Evolutionary conservation across 2,797 vertebrate species (phyloP).

Genomic region (Hyperoplus lanceolatus): DNA sequence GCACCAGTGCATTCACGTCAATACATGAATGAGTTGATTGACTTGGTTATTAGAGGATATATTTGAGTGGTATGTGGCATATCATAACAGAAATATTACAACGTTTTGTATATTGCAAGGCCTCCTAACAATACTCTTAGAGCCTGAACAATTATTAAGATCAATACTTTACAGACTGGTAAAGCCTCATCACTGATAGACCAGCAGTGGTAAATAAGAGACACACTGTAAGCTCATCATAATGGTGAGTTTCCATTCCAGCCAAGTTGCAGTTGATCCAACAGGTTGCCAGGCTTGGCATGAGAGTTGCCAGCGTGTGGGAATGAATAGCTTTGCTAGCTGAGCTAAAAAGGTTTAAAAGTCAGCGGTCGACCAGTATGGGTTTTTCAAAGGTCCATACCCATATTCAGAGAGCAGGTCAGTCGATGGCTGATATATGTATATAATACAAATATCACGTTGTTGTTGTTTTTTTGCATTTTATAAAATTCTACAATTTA

Average conservation of each 20-base stretch:
- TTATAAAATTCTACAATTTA: too few species aligned
- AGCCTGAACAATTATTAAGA: background rate
- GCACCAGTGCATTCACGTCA: constrained; percentile 18
- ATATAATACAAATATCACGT: too few species aligned
- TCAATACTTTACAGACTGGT: background rate
- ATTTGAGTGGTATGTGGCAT: background rate
- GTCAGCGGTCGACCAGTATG: too few species aligned
- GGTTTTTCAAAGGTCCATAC: too few species aligned
- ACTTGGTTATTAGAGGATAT: background rate
- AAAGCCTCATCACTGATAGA: background rate
- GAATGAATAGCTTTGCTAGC: constrained; percentile 8
- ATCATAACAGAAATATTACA: background rate
- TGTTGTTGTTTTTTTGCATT: too few species aligned
- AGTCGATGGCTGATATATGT: too few species aligned
- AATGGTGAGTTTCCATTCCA: constrained; percentile 12
- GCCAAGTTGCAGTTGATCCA: constrained; percentile 15
- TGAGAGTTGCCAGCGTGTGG: constrained; percentile 5
- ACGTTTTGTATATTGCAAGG: background rate
- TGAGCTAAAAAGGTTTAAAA: background rate
- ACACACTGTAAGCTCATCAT: background rate
- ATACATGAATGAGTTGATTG: constrained; percentile 36
- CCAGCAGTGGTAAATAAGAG: constrained; percentile 6
- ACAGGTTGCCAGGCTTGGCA: constrained; percentile 13
- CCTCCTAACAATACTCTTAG: background rate
- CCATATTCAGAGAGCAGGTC: too few species aligned